Evolutionary conservation across 1,140 invertebrate genomes (phyloP), one percentile per base, ranked within the genome.

Genomic region (Brachionus paranguensis): DNA sequence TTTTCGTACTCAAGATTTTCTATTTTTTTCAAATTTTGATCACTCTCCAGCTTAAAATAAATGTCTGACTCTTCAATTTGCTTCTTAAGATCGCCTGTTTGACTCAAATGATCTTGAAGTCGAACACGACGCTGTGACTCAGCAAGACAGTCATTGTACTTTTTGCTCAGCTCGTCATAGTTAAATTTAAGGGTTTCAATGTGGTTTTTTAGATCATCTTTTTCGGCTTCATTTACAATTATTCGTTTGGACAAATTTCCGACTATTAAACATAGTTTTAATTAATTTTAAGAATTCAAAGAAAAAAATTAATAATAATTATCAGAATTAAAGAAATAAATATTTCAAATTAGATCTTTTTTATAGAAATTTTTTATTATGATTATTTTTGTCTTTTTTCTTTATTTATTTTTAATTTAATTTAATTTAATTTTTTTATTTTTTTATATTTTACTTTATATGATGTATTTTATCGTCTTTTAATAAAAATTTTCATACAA

Each of bases 1-100:
- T 45, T 60, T 41, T 81, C 55, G 11, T 60, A 43, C 29, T 81
- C 78, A 12, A 81, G 60, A 24, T 11, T 45, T 17, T 81, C 37
- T 43, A 81, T 81, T 33, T 64, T 60, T 43, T 60, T 64, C 17
- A 43, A 14, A 45, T 43, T 10, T 43, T 81, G 53, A 4, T 81
- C 78, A 14, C 5, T 20, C 27, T 81, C 78, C 8, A 64, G 17
- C 33, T 81, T 81, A 68, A 64, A 55, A 17, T 64, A 64, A 81
- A 68, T 81, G 11, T 81, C 78, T 60, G 37, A 20, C 37, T 81
- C 78, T 81, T 81, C 53, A 64, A 81, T 29, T 81, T 81, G 14
- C 41, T 68, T 81, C 64, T 81, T 81, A 0, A 81, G 53, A 6
- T 60, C 78, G 8, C 41, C 41, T 14, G 64, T 81, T 81, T 81